phyloP scores from a whole-genome alignment of 92 coral and sea anemone genomes.

The Pocillopora grandis region DNA sequence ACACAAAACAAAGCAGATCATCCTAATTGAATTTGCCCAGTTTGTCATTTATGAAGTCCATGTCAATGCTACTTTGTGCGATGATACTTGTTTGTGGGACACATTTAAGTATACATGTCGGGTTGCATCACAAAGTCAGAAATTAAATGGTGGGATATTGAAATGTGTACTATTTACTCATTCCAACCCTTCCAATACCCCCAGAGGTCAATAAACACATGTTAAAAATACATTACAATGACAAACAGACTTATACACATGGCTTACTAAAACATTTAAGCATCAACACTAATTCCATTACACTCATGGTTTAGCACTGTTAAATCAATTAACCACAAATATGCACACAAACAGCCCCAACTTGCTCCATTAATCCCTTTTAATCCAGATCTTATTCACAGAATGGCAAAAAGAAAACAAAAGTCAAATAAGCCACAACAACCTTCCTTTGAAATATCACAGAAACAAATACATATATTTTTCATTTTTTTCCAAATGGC shows the following conservation, averaged over 20 bases:
- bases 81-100: no score
- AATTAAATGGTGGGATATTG: no score
- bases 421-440: neutral
- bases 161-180: no score
- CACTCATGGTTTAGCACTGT: neutral
- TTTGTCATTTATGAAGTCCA: no score
- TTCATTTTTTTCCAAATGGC: neutral
- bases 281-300: neutral
- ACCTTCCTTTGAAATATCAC: neutral
- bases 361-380: neutral
- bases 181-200: no score
- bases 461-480: neutral
- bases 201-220: no score
- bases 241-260: neutral
- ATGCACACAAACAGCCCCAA: neutral
- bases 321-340: neutral
- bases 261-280: neutral
- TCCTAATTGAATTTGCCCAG: neutral
- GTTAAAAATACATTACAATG: neutral
- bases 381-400: slow-evolving; percentile 6
- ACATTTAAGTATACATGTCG: no score
- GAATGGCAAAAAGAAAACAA: neutral
- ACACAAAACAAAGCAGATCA: neutral
- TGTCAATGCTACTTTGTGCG: no score
- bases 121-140: no score